phyloP scores from a whole-genome alignment of 2,888 invertebrate species.

The Tenthredo livida region DNA sequence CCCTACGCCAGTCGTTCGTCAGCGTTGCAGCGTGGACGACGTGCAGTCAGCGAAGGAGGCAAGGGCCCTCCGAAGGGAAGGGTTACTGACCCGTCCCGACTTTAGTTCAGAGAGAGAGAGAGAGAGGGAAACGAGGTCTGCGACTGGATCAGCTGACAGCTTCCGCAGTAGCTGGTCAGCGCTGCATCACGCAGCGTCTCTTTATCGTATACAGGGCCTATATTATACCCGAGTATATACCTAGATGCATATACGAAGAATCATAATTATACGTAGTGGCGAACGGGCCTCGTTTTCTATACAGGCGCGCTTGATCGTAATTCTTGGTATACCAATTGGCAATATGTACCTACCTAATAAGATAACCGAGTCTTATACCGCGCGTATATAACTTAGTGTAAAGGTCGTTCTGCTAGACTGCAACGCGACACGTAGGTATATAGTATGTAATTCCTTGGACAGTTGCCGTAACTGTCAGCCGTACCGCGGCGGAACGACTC shows the following conservation, averaged over 20 bases:
- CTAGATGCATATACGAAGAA: background rate
- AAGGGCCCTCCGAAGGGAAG: background rate
- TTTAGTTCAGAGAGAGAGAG: background rate
- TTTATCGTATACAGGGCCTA: background rate
- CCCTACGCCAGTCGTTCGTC: conserved; percentile 6
- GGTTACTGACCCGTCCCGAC: background rate
- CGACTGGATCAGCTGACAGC: background rate
- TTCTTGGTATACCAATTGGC: background rate
- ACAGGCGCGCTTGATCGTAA: background rate
- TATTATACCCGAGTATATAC: too few species aligned
- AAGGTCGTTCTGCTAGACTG: conserved; percentile 26
- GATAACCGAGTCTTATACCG: background rate
- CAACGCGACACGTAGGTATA: background rate
- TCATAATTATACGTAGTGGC: too few species aligned
- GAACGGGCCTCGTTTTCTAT: too few species aligned
- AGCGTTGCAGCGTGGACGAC: conserved; percentile 7
- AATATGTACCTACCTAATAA: background rate
- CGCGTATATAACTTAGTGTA: background rate
- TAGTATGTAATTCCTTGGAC: conserved; percentile 12
- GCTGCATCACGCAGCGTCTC: background rate
- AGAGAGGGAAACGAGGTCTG: conserved; percentile 11
- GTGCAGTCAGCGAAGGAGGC: background rate
- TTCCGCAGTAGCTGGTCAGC: background rate
- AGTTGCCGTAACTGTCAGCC: conserved; percentile 10
- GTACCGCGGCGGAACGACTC: conserved; percentile 17